Percentiles rank a stretch among this genome's conserved stretches.
Conservation (phyloP, 2,797 vertebrate species). For the Muscicapa comitata region DNA sequence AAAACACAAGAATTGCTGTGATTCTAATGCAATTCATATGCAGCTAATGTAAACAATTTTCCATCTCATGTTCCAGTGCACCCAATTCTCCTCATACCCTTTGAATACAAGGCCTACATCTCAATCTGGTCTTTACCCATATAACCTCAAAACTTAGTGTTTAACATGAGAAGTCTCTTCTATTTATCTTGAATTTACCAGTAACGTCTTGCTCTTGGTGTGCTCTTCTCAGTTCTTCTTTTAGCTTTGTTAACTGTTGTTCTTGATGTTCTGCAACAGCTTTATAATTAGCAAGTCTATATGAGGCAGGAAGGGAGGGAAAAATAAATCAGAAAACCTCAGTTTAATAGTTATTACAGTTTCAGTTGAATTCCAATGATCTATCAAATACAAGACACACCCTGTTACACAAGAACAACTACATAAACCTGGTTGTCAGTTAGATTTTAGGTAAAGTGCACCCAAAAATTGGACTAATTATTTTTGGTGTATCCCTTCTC, state of each 20-base stretch:
- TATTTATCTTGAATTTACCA: constrained; percentile 72
- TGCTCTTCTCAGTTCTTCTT: constrained; percentile 80
- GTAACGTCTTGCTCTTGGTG: constrained; percentile 81
- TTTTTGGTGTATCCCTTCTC: background rate
- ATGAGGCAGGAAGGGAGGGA: background rate
- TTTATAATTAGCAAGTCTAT: constrained; percentile 75
- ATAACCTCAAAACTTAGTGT: background rate
- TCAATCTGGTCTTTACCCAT: background rate
- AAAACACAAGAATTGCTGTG: background rate
- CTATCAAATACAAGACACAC: background rate
- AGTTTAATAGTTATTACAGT: background rate
- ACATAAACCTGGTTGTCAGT: background rate
- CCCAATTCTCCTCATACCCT: background rate
- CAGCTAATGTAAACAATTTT: background rate
- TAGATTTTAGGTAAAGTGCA: background rate
- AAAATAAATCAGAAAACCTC: background rate
- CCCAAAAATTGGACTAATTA: background rate
- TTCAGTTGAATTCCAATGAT: background rate
- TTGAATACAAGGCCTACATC: background rate
- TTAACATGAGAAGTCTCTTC: background rate
- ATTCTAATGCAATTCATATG: background rate
- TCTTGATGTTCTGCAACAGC: constrained; percentile 76
- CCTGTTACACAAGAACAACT: background rate
- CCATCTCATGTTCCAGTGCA: background rate
- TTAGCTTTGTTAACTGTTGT: constrained; percentile 78